phyloP scores from a whole-genome alignment of 2,113 vertebrate genomes.

The Silurus glanis region DNA sequence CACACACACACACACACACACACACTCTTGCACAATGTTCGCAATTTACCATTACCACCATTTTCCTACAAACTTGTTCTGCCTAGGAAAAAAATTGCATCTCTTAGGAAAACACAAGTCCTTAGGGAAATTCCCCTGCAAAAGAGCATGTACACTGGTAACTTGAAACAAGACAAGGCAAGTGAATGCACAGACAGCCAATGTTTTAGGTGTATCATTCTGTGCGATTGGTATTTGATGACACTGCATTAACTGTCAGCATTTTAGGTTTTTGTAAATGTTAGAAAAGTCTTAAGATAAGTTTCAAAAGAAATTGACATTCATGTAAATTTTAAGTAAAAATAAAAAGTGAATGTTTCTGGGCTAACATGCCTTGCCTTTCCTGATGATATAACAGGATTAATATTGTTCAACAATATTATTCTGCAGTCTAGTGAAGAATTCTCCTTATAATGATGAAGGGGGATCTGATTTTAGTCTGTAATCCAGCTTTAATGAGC shows the following conservation, averaged over 20 bases:
- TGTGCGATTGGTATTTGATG: background rate
- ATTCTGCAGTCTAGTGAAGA: slow-evolving; percentile 6
- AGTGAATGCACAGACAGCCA: background rate
- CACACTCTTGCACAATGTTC: no score
- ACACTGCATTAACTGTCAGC: background rate
- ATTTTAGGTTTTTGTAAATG: background rate
- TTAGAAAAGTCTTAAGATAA: no score
- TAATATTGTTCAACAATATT: slow-evolving; percentile 70
- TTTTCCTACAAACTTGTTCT: slow-evolving; percentile 22
- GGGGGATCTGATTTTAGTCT: slow-evolving; percentile 65
- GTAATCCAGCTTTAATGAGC: slow-evolving; percentile 57
- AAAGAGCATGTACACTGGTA: slow-evolving; percentile 9
- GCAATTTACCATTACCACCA: background rate
- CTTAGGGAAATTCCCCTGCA: slow-evolving; percentile 44
- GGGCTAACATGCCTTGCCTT: slow-evolving; percentile 27
- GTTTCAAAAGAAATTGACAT: background rate
- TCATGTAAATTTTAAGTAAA: background rate
- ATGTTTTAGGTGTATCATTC: slow-evolving; percentile 13
- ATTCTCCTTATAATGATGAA: slow-evolving; percentile 56
- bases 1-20: no score
- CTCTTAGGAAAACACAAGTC: slow-evolving; percentile 18
- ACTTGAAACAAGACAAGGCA: slow-evolving; percentile 32
- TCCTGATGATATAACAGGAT: slow-evolving; percentile 61
- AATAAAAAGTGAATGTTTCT: no score
- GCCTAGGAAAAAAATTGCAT: slow-evolving; percentile 32